Percentiles rank a stretch among this genome's conserved stretches.
Evolutionary conservation across 1,140 invertebrate species (phyloP).

Genomic region (Helicoverpa zea): DNA sequence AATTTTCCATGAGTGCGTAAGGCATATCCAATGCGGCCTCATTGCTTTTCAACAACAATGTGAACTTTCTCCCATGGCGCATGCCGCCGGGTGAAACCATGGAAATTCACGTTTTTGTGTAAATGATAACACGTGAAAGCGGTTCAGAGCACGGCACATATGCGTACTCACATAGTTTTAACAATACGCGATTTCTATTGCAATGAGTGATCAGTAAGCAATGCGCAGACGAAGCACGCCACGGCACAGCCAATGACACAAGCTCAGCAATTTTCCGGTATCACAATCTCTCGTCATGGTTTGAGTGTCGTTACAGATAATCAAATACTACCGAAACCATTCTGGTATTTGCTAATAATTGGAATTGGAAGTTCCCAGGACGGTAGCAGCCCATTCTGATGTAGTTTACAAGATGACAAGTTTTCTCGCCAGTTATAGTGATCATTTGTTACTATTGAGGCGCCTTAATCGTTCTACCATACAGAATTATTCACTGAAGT

Average conservation of each 20-base stretch:
- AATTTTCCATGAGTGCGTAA: not conserved
- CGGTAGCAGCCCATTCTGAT: no score
- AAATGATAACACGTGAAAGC: constrained; percentile 9
- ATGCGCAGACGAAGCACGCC: constrained; percentile 10
- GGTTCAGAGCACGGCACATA: not conserved
- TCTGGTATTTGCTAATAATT: no score
- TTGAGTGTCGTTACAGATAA: no score
- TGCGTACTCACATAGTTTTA: not conserved
- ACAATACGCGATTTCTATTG: constrained; percentile 29
- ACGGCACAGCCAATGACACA: not conserved
- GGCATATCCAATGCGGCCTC: not conserved
- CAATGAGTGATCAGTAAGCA: constrained; percentile 10
- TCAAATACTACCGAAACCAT: no score
- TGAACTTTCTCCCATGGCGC: constrained; percentile 24
- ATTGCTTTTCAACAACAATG: not conserved
- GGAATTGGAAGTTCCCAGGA: no score
- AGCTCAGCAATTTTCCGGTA: not conserved
- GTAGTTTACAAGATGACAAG: no score
- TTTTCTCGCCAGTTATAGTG: no score
- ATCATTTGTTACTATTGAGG: no score
- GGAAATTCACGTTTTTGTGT: constrained; percentile 16
- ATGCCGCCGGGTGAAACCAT: constrained; percentile 3
- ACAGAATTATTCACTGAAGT: no score
- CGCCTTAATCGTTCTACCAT: no score
- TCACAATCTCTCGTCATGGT: no score